phyloP scores from a whole-genome alignment of 2,113 vertebrate species.

The Neogale vison region DNA sequence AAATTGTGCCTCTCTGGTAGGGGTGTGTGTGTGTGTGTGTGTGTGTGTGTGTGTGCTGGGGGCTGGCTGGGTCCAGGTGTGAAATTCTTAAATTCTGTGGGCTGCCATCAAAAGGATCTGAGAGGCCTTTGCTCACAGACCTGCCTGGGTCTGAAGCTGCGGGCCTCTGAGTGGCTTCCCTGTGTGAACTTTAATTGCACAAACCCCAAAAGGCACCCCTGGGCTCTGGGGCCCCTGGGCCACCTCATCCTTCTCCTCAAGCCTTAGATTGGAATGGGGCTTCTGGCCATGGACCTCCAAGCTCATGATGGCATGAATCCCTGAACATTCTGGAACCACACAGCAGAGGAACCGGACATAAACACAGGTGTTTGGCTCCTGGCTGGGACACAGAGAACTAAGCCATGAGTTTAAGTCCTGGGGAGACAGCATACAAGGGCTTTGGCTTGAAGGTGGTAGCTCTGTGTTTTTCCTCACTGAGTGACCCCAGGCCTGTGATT shows the following conservation, averaged over 20 bases:
- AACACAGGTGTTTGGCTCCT: background rate
- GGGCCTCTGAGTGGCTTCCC: background rate
- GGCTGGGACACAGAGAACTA: background rate
- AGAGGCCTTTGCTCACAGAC: background rate
- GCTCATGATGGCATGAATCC: background rate
- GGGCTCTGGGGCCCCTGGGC: accelerated
- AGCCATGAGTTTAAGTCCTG: background rate
- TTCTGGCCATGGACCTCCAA: background rate
- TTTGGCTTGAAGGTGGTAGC: background rate
- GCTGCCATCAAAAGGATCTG: background rate
- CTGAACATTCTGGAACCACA: too few relatives aligned
- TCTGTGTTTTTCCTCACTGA: background rate
- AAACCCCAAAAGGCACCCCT: background rate
- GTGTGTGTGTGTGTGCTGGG: background rate
- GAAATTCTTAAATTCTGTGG: background rate
- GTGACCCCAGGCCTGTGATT: background rate
- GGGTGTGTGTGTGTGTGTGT: too few relatives aligned
- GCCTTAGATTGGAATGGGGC: background rate
- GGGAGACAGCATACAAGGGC: too few relatives aligned
- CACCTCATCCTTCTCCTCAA: background rate
- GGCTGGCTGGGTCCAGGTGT: background rate
- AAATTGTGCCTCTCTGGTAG: too few relatives aligned
- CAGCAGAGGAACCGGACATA: background rate
- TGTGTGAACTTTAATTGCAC: background rate
- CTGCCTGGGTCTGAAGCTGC: background rate